A percentile compares a stretch with the other conserved stretches of the same genome.
phyloP scores from a whole-genome alignment of 2,797 vertebrate genomes.

The Hypotaenidia okinawae region DNA sequence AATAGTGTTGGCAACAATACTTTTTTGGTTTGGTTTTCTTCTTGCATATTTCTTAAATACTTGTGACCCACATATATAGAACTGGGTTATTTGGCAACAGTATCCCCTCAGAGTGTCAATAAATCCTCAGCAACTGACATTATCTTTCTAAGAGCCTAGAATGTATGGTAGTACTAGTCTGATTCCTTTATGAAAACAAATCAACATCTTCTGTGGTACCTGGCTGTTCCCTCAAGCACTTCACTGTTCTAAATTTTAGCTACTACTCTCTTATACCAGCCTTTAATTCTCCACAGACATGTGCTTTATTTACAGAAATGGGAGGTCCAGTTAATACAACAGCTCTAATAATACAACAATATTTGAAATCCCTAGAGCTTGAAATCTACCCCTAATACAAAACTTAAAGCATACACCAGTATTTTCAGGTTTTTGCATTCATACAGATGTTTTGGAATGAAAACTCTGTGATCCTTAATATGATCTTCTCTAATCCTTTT shows the following conservation, averaged over 20 bases:
- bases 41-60: neutral
- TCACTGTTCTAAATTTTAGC: neutral
- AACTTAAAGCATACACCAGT: neutral
- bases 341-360: neutral
- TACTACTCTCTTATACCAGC: neutral
- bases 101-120: neutral
- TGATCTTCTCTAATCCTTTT: neutral
- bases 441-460: neutral
- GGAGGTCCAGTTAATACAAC: neutral
- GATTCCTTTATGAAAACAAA: neutral
- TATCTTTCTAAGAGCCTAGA: neutral
- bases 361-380: neutral
- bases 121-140: neutral
- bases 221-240: neutral
- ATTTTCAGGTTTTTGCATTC: neutral
- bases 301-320: neutral
- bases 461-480: neutral
- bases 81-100: neutral
- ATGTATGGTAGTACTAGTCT: neutral
- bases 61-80: neutral
- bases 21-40: neutral
- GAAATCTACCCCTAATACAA: neutral
- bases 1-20: neutral
- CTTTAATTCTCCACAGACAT: neutral
- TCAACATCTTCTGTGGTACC: neutral